Evolutionary conservation across 1,140 invertebrate species (phyloP), one percentile per base, ranked within the genome.

Genomic region (Cyclina sinensis): DNA sequence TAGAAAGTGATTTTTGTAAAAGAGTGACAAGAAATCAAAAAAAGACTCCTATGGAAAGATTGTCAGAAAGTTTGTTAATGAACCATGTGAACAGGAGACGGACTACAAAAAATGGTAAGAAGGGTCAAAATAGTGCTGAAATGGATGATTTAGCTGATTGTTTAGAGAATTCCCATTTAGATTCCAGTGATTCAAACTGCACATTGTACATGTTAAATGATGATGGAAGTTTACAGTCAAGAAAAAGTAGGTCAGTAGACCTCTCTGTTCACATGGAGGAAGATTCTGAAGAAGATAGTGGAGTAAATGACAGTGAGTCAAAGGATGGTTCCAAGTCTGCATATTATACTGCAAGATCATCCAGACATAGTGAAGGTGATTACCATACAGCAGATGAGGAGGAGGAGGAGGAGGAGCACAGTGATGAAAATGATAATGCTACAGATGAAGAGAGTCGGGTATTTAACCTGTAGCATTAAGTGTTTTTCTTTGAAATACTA

Each of bases 181-280:
- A 78, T 32, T 76, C 84, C 21, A 37, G 65, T 85, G 68, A 73
- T 32, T 84, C 81, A 30, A 79, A 86, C 54, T 27, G 32, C 14
- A 90, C 89, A 27, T 27, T 81, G 37, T 90, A 90, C 46, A 76
- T 82, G 54, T 46, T 90, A 48, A 83, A 81, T 79, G 83, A 81
- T 21, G 78, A 81, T 27, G 21, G 30, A 32, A 54, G 37, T 76
- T 27, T 27, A 4, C 16, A 27, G 11, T 74, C 78, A 37, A 46
- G 37, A 43, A 48, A 90, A 27, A n/a, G 51, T 62, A 79, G 65
- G 18, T 51, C 83, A 78, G 35, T 54, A 21, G 35, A 30, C 35
- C 30, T 57, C 43, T 46, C 80, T 35, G 18, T 18, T 0, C 14
- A 70, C 27, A 9, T 43, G 35, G 51, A 46, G 48, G 70, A 79